phyloP scores from a whole-genome alignment of 2,888 invertebrate species.

The Cryptocheilus praepositus region DNA sequence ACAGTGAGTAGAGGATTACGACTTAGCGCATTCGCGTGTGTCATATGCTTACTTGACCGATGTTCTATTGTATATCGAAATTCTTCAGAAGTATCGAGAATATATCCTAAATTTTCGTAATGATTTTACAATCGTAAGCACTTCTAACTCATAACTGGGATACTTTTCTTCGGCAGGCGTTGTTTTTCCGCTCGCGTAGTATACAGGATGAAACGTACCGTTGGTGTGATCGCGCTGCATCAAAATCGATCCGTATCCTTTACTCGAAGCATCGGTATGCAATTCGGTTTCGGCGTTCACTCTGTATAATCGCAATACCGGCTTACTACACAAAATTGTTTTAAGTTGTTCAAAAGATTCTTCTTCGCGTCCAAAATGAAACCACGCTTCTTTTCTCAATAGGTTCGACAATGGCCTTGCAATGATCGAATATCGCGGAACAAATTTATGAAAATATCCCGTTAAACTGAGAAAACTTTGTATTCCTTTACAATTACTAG shows the following conservation, averaged over 20 bases:
- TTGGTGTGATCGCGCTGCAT: constrained; percentile 39
- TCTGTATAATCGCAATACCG: constrained; percentile 34
- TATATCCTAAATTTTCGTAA: constrained; percentile 51
- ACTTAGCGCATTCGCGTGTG: no score
- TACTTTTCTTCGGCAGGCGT: constrained; percentile 45
- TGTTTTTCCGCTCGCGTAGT: constrained; percentile 51
- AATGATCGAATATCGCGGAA: constrained; percentile 28
- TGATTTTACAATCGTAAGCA: constrained; percentile 49
- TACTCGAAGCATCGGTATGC: constrained; percentile 39
- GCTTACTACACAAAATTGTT: constrained; percentile 7
- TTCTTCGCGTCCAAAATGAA: constrained; percentile 20
- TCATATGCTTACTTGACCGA: no score
- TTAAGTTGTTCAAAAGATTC: constrained; percentile 30
- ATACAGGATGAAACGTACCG: constrained; percentile 46
- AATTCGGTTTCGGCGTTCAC: constrained; percentile 36
- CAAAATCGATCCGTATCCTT: constrained; percentile 44
- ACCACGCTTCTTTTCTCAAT: constrained; percentile 10
- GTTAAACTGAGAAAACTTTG: constrained; percentile 33
- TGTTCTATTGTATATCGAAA: no score
- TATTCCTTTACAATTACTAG: constrained; percentile 15
- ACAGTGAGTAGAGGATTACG: not conserved
- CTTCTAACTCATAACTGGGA: constrained; percentile 48
- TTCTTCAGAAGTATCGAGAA: constrained; percentile 38
- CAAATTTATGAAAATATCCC: constrained; percentile 34
- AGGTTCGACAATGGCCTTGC: constrained; percentile 29